These are phyloP conservation scores for Mesembrinibis cayennensis DNA, from an alignment of 2,113 vertebrate species.

Conservation along the genomic window DNA sequence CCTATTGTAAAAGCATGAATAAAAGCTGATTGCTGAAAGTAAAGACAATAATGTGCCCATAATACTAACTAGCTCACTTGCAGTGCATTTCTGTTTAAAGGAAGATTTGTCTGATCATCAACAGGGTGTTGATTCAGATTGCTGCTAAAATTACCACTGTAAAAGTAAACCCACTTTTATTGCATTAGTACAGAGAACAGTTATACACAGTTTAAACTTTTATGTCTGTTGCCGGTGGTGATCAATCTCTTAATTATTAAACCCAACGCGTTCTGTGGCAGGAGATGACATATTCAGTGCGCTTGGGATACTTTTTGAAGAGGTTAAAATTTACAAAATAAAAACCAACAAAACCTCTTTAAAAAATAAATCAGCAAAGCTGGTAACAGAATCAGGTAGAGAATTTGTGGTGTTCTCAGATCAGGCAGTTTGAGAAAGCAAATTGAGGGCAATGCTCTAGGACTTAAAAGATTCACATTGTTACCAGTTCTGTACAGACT, in stretches of 20 bases:
- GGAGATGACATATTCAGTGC: background rate
- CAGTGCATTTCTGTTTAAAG: constrained; percentile 34
- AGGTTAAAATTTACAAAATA: background rate
- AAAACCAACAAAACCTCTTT: background rate
- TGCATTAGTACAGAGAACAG: constrained; percentile 20
- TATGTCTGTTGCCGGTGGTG: background rate
- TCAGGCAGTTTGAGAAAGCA: background rate
- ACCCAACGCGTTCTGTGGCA: background rate
- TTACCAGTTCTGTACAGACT: background rate
- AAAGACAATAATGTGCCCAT: constrained; percentile 58
- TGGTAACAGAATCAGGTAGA: background rate
- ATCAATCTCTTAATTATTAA: constrained; percentile 52
- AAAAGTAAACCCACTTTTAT: constrained; percentile 44
- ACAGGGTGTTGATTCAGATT: constrained; percentile 45
- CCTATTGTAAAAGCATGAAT: constrained; percentile 71
- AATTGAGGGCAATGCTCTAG: background rate
- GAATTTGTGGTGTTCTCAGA: background rate
- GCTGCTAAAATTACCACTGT: constrained; percentile 42
- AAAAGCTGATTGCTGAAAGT: constrained; percentile 67
- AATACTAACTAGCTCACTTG: constrained; percentile 55
- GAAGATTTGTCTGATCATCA: constrained; percentile 39
- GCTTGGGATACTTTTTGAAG: background rate
- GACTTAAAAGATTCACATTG: background rate
- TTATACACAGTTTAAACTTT: background rate
- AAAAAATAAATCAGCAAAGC: background rate